A percentile compares a stretch with the other conserved stretches of the same genome.
Evolutionary conservation across 1,140 invertebrate genomes (phyloP).

Genomic region (Macrosteles quadrilineatus): DNA sequence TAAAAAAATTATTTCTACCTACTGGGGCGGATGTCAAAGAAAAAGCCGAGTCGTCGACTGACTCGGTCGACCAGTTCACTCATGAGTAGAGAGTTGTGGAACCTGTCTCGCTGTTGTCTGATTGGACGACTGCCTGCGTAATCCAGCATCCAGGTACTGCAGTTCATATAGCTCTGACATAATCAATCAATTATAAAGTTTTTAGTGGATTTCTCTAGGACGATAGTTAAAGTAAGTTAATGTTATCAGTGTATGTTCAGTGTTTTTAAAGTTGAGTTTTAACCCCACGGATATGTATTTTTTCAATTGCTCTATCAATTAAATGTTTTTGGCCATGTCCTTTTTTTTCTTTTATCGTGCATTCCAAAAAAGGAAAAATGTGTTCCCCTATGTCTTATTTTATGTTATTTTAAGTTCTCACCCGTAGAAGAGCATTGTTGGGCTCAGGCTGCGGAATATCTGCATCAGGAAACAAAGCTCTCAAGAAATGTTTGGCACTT

Average conservation of each 20-base stretch:
- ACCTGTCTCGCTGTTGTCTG: neutral
- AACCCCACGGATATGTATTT: too few relatives aligned
- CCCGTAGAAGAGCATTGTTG: constrained; percentile 1
- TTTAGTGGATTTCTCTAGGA: neutral
- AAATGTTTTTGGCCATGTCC: too few relatives aligned
- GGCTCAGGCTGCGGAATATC: neutral
- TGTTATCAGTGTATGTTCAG: neutral
- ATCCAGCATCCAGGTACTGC: constrained; percentile 6
- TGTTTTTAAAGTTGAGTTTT: neutral
- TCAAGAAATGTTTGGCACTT: constrained; percentile 3
- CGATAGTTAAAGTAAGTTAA: neutral
- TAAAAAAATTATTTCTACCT: too few relatives aligned
- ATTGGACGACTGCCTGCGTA: neutral
- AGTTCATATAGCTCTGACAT: constrained; percentile 20
- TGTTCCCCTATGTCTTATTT: too few relatives aligned
- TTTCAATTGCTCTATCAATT: too few relatives aligned
- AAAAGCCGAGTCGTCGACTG: constrained; percentile 1
- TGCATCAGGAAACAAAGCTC: neutral
- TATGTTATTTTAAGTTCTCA: neutral
- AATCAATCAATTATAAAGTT: neutral
- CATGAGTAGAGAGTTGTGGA: neutral
- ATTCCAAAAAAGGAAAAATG: too few relatives aligned
- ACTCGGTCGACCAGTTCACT: constrained; percentile 1
- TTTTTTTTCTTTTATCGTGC: too few relatives aligned
- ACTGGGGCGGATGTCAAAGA: neutral